Evolutionary conservation across 2,888 invertebrate species (phyloP).

Genomic region (Drosophila stalkeri): DNA sequence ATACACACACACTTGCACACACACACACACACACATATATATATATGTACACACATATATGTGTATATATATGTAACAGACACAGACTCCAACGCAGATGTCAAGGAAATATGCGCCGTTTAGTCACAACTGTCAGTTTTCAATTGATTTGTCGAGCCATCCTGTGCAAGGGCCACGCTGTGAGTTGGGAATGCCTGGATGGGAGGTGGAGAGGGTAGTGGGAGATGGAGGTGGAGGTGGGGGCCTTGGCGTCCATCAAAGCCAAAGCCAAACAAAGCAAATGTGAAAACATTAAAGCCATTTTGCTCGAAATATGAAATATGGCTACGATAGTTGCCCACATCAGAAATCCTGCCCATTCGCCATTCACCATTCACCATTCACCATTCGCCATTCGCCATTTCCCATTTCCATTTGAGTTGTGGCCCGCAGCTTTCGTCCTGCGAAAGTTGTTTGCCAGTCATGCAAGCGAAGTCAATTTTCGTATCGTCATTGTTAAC

Average conservation of each 20-base stretch:
- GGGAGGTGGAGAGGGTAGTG: not conserved
- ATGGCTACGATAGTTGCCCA: slow-evolving; percentile 63
- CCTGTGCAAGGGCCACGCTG: slow-evolving; percentile 28
- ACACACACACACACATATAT: slow-evolving; percentile 17
- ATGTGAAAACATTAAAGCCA: slow-evolving; percentile 81
- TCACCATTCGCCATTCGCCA: slow-evolving; percentile 20
- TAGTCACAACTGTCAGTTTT: slow-evolving; percentile 81
- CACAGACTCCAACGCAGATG: slow-evolving; percentile 71
- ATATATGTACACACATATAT: slow-evolving; percentile 11
- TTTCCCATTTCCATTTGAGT: slow-evolving; percentile 58
- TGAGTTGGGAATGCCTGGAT: not conserved
- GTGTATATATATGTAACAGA: slow-evolving; percentile 10
- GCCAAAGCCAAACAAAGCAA: slow-evolving; percentile 73
- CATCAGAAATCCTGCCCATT: slow-evolving; percentile 11
- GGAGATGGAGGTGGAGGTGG: not conserved
- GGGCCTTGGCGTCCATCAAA: slow-evolving; percentile 62
- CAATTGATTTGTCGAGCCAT: slow-evolving; percentile 77
- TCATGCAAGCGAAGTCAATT: slow-evolving; percentile 74
- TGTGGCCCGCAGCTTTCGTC: slow-evolving; percentile 46
- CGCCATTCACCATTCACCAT: slow-evolving; percentile 19
- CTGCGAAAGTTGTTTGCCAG: slow-evolving; percentile 74
- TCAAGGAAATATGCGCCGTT: slow-evolving; percentile 80
- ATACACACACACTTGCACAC: slow-evolving; percentile 45
- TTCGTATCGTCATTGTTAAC: slow-evolving; percentile 79
- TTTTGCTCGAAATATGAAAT: slow-evolving; percentile 66